A percentile compares a stretch with the other conserved stretches of the same genome.
These are phyloP conservation scores for Peromyscus melanophrys DNA, from an alignment of 2,797 vertebrate genomes.

Conservation along the genomic window DNA sequence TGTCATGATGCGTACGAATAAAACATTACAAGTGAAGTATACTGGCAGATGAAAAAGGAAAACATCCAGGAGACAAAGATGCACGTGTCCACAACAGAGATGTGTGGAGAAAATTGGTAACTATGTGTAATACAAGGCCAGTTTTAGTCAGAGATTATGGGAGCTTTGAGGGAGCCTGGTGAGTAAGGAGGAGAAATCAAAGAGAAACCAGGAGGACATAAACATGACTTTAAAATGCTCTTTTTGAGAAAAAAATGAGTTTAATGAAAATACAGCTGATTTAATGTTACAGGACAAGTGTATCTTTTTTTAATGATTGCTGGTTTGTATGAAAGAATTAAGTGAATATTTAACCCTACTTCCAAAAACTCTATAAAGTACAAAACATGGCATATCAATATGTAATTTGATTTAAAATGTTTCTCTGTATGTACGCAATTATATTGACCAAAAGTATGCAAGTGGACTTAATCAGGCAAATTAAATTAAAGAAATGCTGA, in stretches of 20 bases:
- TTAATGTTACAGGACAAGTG: background rate
- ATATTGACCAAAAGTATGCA: background rate
- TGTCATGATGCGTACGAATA: background rate
- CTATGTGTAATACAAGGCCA: background rate
- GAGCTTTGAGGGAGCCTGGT: background rate
- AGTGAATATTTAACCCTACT: background rate
- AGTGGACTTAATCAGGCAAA: constrained; percentile 25
- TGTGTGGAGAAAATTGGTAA: background rate
- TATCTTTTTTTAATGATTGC: constrained; percentile 26
- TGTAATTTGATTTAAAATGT: constrained; percentile 25
- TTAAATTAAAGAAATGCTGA: constrained; percentile 19
- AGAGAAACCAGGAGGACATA: background rate
- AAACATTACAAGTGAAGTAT: too few relatives aligned
- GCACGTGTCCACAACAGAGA: background rate
- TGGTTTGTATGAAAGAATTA: background rate
- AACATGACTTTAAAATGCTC: background rate
- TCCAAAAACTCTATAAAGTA: background rate
- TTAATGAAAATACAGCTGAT: constrained; percentile 40
- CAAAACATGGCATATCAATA: constrained; percentile 10
- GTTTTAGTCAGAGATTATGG: background rate
- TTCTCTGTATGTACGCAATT: background rate
- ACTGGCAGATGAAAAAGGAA: background rate
- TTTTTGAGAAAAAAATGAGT: background rate
- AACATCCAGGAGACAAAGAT: background rate
- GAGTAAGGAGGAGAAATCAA: background rate